phyloP scores from a whole-genome alignment of 2,888 invertebrate species.

The Choreutis nemorana region DNA sequence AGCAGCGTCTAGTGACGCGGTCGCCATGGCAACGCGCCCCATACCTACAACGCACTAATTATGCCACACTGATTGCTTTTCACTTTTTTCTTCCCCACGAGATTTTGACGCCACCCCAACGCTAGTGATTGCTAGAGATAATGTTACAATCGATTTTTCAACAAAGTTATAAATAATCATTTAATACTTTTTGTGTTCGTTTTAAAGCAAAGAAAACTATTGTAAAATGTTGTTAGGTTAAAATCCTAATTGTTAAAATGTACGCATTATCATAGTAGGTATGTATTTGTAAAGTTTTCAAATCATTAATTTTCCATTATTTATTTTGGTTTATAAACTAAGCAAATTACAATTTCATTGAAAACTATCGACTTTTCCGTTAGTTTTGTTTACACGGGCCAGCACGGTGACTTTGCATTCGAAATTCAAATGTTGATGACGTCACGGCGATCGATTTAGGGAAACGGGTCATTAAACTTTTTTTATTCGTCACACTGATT shows the following conservation, averaged over 20 bases:
- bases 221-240: too few species aligned
- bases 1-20: conserved; percentile 55
- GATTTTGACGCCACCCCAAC: conserved; percentile 57
- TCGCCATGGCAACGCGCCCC: conserved; percentile 58
- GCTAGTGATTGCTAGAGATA: conserved; percentile 26
- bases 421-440: conserved; percentile 53
- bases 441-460: conserved; percentile 58
- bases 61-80: conserved; percentile 67
- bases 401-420: conserved; percentile 51
- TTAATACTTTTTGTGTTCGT: background rate
- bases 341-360: too few species aligned
- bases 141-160: conserved; percentile 6
- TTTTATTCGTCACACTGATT: conserved; percentile 66
- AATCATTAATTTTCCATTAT: too few species aligned
- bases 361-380: too few species aligned
- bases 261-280: too few species aligned
- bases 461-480: conserved; percentile 64
- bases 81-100: conserved; percentile 57
- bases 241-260: too few species aligned
- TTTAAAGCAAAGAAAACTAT: too few species aligned
- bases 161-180: conserved; percentile 2
- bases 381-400: too few species aligned
- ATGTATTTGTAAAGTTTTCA: too few species aligned
- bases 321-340: too few species aligned
- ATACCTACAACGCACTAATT: conserved; percentile 65